A percentile compares a stretch with the other conserved stretches of the same genome.
Evolutionary conservation across 1,140 invertebrate species (phyloP).

Genomic region (Choristoneura fumiferana): DNA sequence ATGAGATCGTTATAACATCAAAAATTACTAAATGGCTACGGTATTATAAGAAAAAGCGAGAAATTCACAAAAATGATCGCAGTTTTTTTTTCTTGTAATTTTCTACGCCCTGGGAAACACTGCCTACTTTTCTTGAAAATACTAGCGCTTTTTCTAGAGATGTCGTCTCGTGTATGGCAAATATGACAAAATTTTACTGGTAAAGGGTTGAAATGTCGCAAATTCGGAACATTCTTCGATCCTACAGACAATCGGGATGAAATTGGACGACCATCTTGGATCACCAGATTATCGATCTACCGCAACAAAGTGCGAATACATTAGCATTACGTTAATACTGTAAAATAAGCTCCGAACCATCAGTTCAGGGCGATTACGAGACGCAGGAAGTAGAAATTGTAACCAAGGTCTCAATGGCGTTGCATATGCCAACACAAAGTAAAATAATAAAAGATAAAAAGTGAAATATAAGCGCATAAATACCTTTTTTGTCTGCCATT

Average conservation of each 20-base stretch:
- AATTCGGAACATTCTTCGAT: conserved; percentile 34
- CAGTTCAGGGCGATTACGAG: neutral
- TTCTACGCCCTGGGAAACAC: conserved; percentile 2
- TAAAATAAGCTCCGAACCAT: neutral
- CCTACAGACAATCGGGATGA: conserved; percentile 27
- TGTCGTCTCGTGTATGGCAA: too few species aligned
- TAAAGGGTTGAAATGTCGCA: conserved; percentile 26
- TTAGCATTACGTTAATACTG: neutral
- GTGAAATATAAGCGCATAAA: conserved; percentile 59
- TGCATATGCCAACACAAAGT: conserved; percentile 65
- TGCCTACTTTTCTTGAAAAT: neutral
- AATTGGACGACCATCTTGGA: conserved; percentile 59
- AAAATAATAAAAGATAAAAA: conserved; percentile 65
- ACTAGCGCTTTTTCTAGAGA: neutral
- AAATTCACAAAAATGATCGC: neutral
- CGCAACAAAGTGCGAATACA: conserved; percentile 18
- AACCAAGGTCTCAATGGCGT: conserved; percentile 57
- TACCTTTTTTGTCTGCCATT: conserved; percentile 76
- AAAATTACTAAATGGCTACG: neutral
- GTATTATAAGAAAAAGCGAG: neutral
- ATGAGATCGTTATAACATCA: neutral
- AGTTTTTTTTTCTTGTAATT: neutral
- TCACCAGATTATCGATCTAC: conserved; percentile 36
- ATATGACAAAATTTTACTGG: neutral
- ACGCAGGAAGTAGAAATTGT: conserved; percentile 34